A percentile compares a stretch with the other conserved stretches of the same genome.
phyloP scores from a whole-genome alignment of 2,797 vertebrate genomes.

The Brotula barbata region DNA sequence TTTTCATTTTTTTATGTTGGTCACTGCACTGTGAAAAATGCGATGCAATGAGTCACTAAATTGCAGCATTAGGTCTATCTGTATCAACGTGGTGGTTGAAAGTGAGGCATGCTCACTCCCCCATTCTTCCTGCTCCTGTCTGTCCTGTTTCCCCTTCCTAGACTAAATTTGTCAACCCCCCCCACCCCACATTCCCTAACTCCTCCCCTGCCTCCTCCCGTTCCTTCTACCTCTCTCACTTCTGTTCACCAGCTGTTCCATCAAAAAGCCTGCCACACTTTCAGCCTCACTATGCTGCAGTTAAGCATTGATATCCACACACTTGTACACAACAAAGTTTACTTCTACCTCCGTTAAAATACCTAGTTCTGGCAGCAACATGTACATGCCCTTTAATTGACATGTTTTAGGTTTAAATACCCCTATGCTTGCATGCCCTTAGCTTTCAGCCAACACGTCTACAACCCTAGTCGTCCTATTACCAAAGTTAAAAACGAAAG shows the following conservation, averaged over 20 bases:
- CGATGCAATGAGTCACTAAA: not conserved
- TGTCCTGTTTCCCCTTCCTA: constrained; percentile 5
- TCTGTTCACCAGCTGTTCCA: constrained; percentile 59
- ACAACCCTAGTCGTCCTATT: not conserved
- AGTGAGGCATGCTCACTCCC: not conserved
- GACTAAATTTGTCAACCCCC: constrained; percentile 24
- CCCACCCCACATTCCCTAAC: not conserved
- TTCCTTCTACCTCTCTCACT: constrained; percentile 19
- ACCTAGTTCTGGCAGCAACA: not conserved
- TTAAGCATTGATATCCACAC: not conserved
- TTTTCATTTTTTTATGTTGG: not conserved
- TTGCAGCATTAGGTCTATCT: not conserved
- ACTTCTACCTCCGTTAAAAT: not conserved
- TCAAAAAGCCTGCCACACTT: constrained; percentile 54
- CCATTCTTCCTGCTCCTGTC: constrained; percentile 4
- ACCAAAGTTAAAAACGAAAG: too few relatives aligned
- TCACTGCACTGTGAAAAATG: not conserved
- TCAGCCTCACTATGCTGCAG: not conserved
- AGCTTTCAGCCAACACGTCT: too few relatives aligned
- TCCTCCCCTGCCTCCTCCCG: constrained; percentile 39
- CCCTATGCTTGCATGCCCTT: too few relatives aligned
- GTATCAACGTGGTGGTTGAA: not conserved
- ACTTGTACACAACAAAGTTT: not conserved
- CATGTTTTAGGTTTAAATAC: too few relatives aligned
- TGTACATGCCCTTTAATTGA: too few relatives aligned